A percentile compares a stretch with the other conserved stretches of the same genome.
Conservation (phyloP, 2,888 invertebrate species). For the Elegia similella region DNA sequence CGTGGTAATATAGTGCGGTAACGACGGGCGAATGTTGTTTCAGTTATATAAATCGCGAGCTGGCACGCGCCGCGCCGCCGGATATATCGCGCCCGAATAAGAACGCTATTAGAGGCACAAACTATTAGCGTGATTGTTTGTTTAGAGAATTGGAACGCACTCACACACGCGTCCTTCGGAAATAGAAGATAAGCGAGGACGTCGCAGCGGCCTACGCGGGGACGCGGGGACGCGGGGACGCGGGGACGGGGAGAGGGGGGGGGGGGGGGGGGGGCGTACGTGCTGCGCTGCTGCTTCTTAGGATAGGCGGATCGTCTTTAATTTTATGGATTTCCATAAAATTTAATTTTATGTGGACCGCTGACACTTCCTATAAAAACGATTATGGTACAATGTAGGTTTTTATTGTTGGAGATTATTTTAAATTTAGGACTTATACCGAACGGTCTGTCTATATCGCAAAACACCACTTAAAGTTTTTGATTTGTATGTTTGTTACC, state of each 20-base stretch:
- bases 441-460: no score
- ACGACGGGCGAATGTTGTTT: slow-evolving; percentile 25
- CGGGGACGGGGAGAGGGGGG: neutral
- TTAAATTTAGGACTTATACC: no score
- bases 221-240: slow-evolving; percentile 4
- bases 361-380: no score
- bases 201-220: slow-evolving; percentile 2
- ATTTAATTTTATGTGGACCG: neutral
- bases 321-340: neutral
- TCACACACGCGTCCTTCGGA: slow-evolving; percentile 13
- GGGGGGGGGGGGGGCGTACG: slow-evolving; percentile 1
- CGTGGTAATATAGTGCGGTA: slow-evolving; percentile 23
- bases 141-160: slow-evolving; percentile 27
- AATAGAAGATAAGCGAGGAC: slow-evolving; percentile 22
- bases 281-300: neutral
- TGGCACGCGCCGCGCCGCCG: slow-evolving; percentile 17
- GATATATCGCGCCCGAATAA: slow-evolving; percentile 27
- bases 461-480: no score
- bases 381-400: no score
- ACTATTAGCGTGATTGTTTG: slow-evolving; percentile 31
- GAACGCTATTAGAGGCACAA: slow-evolving; percentile 28
- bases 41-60: slow-evolving; percentile 16
- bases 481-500: no score
- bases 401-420: no score
- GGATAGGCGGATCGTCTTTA: neutral